These are phyloP conservation scores for Drosophila ezoana DNA, from an alignment of 2,888 invertebrate genomes.

Conservation along the genomic window DNA sequence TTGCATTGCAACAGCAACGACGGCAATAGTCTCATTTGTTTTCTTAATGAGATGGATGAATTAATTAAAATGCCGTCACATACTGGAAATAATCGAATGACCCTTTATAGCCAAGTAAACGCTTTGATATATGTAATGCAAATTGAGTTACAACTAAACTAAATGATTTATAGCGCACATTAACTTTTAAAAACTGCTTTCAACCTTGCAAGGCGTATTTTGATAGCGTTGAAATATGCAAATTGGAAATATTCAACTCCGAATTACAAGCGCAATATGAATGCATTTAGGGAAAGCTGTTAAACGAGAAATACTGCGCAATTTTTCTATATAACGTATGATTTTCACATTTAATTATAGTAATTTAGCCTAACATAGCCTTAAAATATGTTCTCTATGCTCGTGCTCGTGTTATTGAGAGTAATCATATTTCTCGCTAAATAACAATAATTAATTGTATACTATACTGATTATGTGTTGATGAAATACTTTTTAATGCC, in stretches of 20 bases:
- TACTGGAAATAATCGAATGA: constrained; percentile 22
- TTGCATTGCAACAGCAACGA: constrained; percentile 51
- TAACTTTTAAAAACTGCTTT: too few relatives aligned
- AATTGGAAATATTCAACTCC: too few relatives aligned
- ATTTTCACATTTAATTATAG: too few relatives aligned
- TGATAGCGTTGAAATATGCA: too few relatives aligned
- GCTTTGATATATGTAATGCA: constrained; percentile 9
- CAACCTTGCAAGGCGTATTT: too few relatives aligned
- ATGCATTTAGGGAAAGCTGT: too few relatives aligned
- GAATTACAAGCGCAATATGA: too few relatives aligned
- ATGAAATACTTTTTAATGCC: constrained; percentile 16
- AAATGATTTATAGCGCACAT: too few relatives aligned
- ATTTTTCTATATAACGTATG: too few relatives aligned
- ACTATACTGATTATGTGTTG: neutral
- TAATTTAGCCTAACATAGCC: too few relatives aligned
- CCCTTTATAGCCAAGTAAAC: constrained; percentile 28
- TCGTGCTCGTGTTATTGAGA: constrained; percentile 1
- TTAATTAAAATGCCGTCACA: constrained; percentile 45
- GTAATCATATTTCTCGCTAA: constrained; percentile 8
- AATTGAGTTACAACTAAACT: neutral
- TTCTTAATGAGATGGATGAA: constrained; percentile 28
- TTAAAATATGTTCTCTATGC: too few relatives aligned
- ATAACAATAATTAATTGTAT: neutral
- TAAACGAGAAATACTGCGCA: too few relatives aligned
- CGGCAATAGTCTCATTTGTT: constrained; percentile 35